Conservation (phyloP, 2,113 vertebrate species). For the Dascyllus trimaculatus region DNA sequence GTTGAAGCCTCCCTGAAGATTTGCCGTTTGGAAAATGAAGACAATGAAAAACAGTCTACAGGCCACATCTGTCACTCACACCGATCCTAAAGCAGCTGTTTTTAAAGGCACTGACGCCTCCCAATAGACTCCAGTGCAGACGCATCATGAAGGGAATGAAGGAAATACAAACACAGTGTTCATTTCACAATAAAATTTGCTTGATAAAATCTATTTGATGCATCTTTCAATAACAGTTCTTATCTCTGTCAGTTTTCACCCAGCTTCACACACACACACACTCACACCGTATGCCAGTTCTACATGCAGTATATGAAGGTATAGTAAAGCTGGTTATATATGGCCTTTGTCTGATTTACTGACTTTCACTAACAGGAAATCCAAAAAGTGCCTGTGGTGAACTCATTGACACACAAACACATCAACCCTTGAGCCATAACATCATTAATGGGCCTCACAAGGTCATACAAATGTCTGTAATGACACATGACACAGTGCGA, state of each 20-base stretch:
- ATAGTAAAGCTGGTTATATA: constrained; percentile 9
- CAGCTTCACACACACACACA: background rate
- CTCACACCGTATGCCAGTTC: background rate
- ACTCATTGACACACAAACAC: background rate
- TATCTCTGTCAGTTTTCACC: constrained; percentile 34
- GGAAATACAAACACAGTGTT: background rate
- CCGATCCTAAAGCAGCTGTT: constrained; percentile 30
- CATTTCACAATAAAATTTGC: background rate
- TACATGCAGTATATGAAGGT: background rate
- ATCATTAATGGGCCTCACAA: constrained; percentile 31
- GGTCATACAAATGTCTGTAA: constrained; percentile 33
- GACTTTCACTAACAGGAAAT: background rate
- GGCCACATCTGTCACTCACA: constrained; percentile 40
- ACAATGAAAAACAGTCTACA: background rate
- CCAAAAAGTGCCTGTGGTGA: background rate
- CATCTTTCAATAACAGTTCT: constrained; percentile 29
- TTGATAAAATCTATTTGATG: background rate
- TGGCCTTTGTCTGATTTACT: background rate
- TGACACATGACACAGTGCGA: constrained; percentile 7
- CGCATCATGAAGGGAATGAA: constrained; percentile 1
- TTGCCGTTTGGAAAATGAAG: background rate
- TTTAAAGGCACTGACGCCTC: constrained; percentile 20
- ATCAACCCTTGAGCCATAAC: constrained; percentile 23
- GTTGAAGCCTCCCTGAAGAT: background rate
- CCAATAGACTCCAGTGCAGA: constrained; percentile 29